These are phyloP conservation scores for Mactra quadrangularis DNA, from an alignment of 1,140 invertebrate genomes.

Conservation along the genomic window DNA sequence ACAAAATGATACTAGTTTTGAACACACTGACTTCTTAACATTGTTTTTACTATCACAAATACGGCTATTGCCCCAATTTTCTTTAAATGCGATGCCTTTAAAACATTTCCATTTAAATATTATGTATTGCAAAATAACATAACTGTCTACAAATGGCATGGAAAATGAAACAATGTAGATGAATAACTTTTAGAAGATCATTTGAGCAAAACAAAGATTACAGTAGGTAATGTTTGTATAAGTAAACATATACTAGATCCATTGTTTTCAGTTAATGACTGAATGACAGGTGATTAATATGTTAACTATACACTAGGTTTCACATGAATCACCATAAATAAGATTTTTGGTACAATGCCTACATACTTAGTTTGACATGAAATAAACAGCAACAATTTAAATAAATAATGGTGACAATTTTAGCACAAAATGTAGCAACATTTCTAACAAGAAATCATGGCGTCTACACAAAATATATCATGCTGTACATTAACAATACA, in stretches of 20 bases:
- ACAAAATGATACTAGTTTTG: no score
- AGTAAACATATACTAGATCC: conserved; percentile 15
- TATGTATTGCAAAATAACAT: no score
- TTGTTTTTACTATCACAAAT: no score
- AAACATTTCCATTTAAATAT: no score
- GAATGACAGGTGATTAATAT: conserved; percentile 36
- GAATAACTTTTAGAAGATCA: conserved; percentile 26
- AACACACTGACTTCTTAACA: no score
- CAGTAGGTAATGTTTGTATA: neutral
- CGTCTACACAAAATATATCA: no score
- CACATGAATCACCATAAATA: conserved; percentile 24
- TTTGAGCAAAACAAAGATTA: conserved; percentile 4
- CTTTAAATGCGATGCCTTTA: no score
- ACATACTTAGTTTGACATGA: conserved; percentile 27
- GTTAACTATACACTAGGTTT: conserved; percentile 30
- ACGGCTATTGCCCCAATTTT: no score
- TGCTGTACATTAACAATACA: no score
- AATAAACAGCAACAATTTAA: conserved; percentile 42
- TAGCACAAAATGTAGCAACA: conserved; percentile 7
- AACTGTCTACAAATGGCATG: no score
- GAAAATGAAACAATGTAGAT: conserved; percentile 33
- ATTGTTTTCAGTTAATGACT: conserved; percentile 30
- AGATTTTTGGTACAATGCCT: conserved; percentile 25
- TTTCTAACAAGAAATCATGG: no score
- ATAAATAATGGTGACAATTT: neutral